These are phyloP conservation scores for Pterocles gutturalis DNA, from an alignment of 2,113 vertebrate genomes.

Conservation along the genomic window DNA sequence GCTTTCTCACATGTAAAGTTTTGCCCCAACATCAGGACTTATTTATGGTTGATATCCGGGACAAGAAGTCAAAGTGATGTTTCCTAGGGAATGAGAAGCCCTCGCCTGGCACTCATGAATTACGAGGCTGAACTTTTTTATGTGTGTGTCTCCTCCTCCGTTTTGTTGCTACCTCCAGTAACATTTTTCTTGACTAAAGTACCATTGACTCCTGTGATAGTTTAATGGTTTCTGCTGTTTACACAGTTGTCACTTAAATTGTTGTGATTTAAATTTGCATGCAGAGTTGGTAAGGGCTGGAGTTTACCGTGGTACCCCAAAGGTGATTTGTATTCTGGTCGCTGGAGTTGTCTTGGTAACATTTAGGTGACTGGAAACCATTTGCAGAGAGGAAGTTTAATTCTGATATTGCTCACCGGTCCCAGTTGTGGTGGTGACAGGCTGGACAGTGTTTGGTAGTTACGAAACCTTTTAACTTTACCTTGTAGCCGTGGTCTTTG, in stretches of 20 bases:
- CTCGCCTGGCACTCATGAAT: slow-evolving; percentile 48
- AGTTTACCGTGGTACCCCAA: slow-evolving; percentile 71
- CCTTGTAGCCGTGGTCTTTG: not conserved
- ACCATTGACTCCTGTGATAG: slow-evolving; percentile 78
- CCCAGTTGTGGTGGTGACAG: slow-evolving; percentile 75
- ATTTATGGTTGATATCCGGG: slow-evolving; percentile 43
- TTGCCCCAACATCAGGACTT: not conserved
- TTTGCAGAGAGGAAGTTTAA: slow-evolving; percentile 83
- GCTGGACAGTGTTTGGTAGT: slow-evolving; percentile 64
- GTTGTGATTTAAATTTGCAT: slow-evolving; percentile 81
- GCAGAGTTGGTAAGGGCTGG: slow-evolving; percentile 70
- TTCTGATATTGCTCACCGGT: slow-evolving; percentile 73
- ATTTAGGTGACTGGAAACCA: slow-evolving; percentile 87
- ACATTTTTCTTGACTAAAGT: slow-evolving; percentile 72
- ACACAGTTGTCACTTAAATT: slow-evolving; percentile 84
- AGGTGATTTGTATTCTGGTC: slow-evolving; percentile 88
- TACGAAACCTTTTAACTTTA: slow-evolving; percentile 54
- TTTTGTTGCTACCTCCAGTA: slow-evolving; percentile 74
- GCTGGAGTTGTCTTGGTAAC: slow-evolving; percentile 91
- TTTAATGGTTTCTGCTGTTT: slow-evolving; percentile 81
- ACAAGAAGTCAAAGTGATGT: slow-evolving; percentile 59
- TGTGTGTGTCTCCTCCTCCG: slow-evolving; percentile 68
- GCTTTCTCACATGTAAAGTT: not conserved
- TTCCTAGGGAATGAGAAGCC: slow-evolving; percentile 70
- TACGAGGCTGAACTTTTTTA: slow-evolving; percentile 60